Evolutionary conservation across 2,888 invertebrate species (phyloP).

Genomic region (Galeopsomyia nigrocyanea): DNA sequence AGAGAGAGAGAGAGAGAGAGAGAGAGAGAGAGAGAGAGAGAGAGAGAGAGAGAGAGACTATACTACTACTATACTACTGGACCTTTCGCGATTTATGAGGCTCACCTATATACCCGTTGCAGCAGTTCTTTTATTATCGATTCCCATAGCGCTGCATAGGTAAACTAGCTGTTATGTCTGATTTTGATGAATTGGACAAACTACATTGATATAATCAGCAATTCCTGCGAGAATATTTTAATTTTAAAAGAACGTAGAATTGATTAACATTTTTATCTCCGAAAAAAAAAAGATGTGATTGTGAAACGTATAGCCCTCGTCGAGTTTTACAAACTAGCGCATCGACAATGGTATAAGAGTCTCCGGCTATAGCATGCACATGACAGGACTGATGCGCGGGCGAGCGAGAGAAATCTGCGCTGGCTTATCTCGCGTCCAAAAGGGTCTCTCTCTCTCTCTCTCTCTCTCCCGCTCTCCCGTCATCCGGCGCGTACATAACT

Average conservation of each 20-base stretch:
- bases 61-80: not conserved
- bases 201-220: too few relatives aligned
- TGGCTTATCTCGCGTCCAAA: conserved; percentile 3
- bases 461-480: not conserved
- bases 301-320: too few relatives aligned
- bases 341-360: too few relatives aligned
- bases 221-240: too few relatives aligned
- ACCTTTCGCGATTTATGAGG: conserved; percentile 30
- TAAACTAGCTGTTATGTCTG: too few relatives aligned
- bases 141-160: too few relatives aligned
- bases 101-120: conserved; percentile 20
- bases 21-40: conserved; percentile 49
- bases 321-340: too few relatives aligned
- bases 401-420: conserved; percentile 29
- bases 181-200: too few relatives aligned
- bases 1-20: conserved; percentile 48
- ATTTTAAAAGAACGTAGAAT: too few relatives aligned
- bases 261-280: too few relatives aligned
- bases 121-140: not conserved
- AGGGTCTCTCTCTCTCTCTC: too few relatives aligned
- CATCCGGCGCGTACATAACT: conserved; percentile 13
- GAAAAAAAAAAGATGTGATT: too few relatives aligned
- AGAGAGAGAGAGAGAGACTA: conserved; percentile 45
- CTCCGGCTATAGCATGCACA: not conserved
- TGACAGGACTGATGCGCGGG: conserved; percentile 30